phyloP scores from a whole-genome alignment of 2,888 invertebrate species.

The Temnothorax rugatulus region DNA sequence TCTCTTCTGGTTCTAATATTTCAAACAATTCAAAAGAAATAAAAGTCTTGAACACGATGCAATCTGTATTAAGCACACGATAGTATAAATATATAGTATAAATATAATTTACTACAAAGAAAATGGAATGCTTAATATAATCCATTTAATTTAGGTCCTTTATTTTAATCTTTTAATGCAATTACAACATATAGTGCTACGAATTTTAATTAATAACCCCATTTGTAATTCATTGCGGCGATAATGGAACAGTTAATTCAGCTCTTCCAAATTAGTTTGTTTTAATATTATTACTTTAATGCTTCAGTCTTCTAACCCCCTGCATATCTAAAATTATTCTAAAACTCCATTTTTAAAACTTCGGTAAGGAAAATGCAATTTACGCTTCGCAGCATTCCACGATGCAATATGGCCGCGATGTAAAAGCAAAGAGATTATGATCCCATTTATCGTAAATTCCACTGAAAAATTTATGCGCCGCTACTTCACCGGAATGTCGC shows the following conservation, averaged over 20 bases:
- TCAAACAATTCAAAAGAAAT: not conserved
- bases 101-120: not conserved
- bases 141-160: not conserved
- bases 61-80: not conserved
- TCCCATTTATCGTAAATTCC: slow-evolving; percentile 38
- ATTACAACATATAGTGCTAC: not conserved
- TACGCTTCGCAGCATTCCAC: not conserved
- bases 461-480: slow-evolving; percentile 25
- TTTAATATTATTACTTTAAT: not conserved
- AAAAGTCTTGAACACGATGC: not conserved
- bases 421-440: slow-evolving; percentile 31
- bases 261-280: not conserved
- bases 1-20: not conserved
- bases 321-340: not conserved
- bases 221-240: not conserved
- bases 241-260: not conserved
- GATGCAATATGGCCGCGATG: slow-evolving; percentile 14
- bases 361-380: not conserved
- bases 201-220: slow-evolving; percentile 19
- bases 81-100: not conserved
- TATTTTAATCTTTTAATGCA: not conserved
- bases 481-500: slow-evolving; percentile 37
- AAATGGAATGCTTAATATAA: not conserved
- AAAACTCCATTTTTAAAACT: not conserved
- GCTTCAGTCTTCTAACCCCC: not conserved